Evolutionary conservation across 2,113 vertebrate species (phyloP), one percentile per base, ranked within the genome.

Genomic region (Antennarius striatus): DNA sequence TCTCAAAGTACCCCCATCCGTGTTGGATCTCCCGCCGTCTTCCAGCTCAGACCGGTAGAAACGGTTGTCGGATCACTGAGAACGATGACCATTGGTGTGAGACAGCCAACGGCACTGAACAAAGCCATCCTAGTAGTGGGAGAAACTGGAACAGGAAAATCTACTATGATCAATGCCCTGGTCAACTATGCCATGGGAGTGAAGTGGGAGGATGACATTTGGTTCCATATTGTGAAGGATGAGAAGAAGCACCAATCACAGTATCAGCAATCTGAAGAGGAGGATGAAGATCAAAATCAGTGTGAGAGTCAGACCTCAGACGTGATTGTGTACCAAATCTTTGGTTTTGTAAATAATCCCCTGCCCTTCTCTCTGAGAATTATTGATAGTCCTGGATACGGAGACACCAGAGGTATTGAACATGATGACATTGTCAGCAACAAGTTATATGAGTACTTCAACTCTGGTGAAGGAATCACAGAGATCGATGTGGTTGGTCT

Each of bases 131-230:
- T 50, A 32, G 22, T 74, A 3, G 56, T 67, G 1, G 63, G 71
- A 13, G 71, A 60, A 49, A 67, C 50, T 10, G 62, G 52, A 43
- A 1, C 59, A 50, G 69, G 52, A 22, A 71, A 71, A 42, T 71
- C 68, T n/a, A 17, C 68, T 29, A 4, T 71, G 29, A 17, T 71
- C 30, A 63, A 63, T 2, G 4, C n/a, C 32, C 28, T 72, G 36
- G 6, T 49, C 30, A 63, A 51, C 32, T 63, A 51, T 16, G 2
- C 11, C 32, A 22, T 63, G 60, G 60, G 60, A 39, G 47, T 63
- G 47, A 42, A 17, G 47, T 63, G 49, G 49, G 16, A 42, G 13
- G 32, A 63, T 12, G 2, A 63, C 6, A 14, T 63, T 48, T 63
- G 47, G 60, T 51, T 63, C 17, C 5, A 62, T 30, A 32, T 65